Percentiles rank a stretch among this genome's conserved stretches.
Conservation (phyloP, 37 sponge, comb jelly and placozoan species). For the Chondrosia reniformis region DNA sequence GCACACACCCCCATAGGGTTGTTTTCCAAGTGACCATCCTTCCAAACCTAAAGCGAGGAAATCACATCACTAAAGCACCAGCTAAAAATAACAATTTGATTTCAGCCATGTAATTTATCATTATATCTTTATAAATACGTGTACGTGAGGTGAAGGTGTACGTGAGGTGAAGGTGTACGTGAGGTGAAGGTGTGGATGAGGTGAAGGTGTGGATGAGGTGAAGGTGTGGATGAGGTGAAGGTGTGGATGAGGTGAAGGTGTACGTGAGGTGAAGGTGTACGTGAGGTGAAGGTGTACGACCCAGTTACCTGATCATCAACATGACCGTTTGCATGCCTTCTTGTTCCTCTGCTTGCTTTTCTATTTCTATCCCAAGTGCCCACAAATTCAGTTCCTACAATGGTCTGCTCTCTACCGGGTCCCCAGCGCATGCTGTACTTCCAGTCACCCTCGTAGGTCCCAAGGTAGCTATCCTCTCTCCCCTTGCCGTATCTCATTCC, state of each 20-base stretch:
- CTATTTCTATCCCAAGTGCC: conserved; percentile 66
- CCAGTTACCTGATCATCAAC: conserved; percentile 65
- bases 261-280: not conserved
- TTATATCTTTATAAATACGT: not conserved
- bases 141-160: not conserved
- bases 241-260: too few species aligned
- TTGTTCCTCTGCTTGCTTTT: conserved; percentile 55
- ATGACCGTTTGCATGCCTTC: conserved; percentile 59
- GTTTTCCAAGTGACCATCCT: conserved; percentile 35
- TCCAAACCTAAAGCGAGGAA: conserved; percentile 54
- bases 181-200: too few species aligned
- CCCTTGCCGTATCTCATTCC: conserved; percentile 72
- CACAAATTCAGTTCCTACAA: conserved; percentile 68
- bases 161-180: not conserved
- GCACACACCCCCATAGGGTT: conserved; percentile 51
- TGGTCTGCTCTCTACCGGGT: conserved; percentile 60
- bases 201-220: too few species aligned
- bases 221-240: too few species aligned
- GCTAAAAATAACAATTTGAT: too few species aligned
- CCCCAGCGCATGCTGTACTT: conserved; percentile 66
- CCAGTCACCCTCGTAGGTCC: conserved; percentile 60
- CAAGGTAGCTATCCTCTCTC: conserved; percentile 22
- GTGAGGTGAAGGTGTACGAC: not conserved
- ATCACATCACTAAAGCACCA: not conserved
- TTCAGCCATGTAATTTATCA: too few species aligned